Evolutionary conservation across 2,888 invertebrate genomes (phyloP).

Genomic region (Cryptophagus acutangulus): DNA sequence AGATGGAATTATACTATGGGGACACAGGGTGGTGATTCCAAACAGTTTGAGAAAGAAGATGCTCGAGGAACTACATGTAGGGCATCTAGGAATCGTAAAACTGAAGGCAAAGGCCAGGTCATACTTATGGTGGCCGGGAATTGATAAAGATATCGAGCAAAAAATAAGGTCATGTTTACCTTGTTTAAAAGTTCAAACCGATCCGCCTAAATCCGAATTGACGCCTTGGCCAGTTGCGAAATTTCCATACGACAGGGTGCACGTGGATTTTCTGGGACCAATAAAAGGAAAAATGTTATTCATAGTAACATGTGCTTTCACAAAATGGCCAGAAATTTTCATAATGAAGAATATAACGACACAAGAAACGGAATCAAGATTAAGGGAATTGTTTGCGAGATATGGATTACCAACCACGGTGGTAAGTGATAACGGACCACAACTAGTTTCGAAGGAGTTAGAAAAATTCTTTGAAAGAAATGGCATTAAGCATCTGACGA

Average conservation of each 20-base stretch:
- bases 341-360: conserved; percentile 11
- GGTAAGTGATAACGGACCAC: conserved; percentile 32
- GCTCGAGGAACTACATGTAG: conserved; percentile 15
- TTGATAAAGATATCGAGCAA: conserved; percentile 18
- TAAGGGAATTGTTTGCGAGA: conserved; percentile 23
- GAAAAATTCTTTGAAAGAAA: conserved; percentile 6
- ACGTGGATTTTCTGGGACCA: conserved; percentile 29
- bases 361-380: not conserved
- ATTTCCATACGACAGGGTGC: conserved; percentile 19
- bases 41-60: conserved; percentile 11
- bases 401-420: conserved; percentile 30
- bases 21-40: conserved; percentile 23
- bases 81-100: conserved; percentile 23
- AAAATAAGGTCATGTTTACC: conserved; percentile 11
- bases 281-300: conserved; percentile 22
- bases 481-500: conserved; percentile 12
- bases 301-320: conserved; percentile 27
- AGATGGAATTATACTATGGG: conserved; percentile 20
- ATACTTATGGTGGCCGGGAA: conserved; percentile 27
- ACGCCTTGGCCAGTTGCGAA: conserved; percentile 13
- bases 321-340: conserved; percentile 27
- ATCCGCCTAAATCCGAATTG: conserved; percentile 13
- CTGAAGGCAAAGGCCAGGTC: conserved; percentile 21
- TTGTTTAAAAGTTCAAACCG: conserved; percentile 10
- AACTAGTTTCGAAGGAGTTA: conserved; percentile 21